These are phyloP conservation scores for Sebastes oblongus DNA, from an alignment of 2,797 vertebrate genomes.

Conservation along the genomic window DNA sequence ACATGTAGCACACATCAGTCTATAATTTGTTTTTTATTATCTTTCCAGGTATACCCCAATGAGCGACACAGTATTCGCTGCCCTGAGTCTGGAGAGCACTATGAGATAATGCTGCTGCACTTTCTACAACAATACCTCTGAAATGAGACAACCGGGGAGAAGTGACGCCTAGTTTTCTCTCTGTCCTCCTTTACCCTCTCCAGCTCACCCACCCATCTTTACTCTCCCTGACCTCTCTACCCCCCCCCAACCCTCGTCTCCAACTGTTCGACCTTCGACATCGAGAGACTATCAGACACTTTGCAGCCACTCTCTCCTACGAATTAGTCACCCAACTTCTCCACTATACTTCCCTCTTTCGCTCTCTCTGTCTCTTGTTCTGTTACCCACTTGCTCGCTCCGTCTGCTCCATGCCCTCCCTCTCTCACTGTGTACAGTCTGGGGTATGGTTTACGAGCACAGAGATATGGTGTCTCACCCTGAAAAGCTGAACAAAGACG, in stretches of 20 bases:
- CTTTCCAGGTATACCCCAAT: slow-evolving; percentile 93
- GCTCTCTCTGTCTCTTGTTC: slow-evolving; percentile 32
- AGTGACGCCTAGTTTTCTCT: slow-evolving; percentile 40
- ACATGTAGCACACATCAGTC: neutral
- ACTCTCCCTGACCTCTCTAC: neutral
- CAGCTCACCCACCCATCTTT: slow-evolving; percentile 27
- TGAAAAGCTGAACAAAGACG: slow-evolving; percentile 61
- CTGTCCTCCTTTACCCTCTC: slow-evolving; percentile 25
- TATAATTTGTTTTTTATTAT: neutral
- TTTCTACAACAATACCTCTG: slow-evolving; percentile 99
- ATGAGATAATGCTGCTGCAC: slow-evolving; percentile 98
- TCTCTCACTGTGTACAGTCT: slow-evolving; percentile 46
- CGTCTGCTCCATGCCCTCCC: neutral
- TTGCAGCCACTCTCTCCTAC: slow-evolving; percentile 29
- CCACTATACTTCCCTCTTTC: slow-evolving; percentile 16
- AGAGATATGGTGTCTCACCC: slow-evolving; percentile 50
- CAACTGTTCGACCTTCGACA: neutral
- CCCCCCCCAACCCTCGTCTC: neutral
- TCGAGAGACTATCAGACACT: slow-evolving; percentile 22
- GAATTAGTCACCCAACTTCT: slow-evolving; percentile 32
- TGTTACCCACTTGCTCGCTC: slow-evolving; percentile 25
- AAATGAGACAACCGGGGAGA: slow-evolving; percentile 65
- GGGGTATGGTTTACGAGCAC: slow-evolving; percentile 48
- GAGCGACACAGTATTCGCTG: slow-evolving; percentile 99
- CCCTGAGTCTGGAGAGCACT: slow-evolving; percentile 98